These are phyloP conservation scores for Acromyrmex echinatior DNA, from an alignment of 1,140 invertebrate genomes.

Conservation along the genomic window DNA sequence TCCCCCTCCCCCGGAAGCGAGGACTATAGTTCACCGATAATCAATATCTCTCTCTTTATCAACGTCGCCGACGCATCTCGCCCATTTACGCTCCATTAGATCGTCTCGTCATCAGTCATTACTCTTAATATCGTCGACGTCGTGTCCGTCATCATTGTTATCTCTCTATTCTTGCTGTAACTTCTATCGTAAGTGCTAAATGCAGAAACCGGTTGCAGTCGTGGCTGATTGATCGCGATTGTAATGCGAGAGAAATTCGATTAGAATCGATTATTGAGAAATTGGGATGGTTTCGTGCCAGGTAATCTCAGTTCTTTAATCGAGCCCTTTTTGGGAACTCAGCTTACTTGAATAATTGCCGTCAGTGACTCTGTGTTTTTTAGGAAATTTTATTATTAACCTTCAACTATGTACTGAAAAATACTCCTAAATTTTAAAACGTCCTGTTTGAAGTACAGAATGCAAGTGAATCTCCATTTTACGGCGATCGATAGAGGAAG, in stretches of 20 bases:
- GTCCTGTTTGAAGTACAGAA: too few species aligned
- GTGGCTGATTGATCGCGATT: background rate
- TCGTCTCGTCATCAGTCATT: conserved; percentile 39
- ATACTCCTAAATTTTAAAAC: too few species aligned
- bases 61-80: conserved; percentile 45
- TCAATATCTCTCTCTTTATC: background rate
- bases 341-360: background rate
- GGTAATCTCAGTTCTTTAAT: background rate
- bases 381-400: background rate
- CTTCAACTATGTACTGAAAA: too few species aligned
- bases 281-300: background rate
- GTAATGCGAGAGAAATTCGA: background rate
- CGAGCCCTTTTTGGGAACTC: background rate
- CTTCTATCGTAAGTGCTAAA: conserved; percentile 42
- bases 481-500: too few species aligned
- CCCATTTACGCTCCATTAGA: conserved; percentile 37
- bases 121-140: conserved; percentile 37
- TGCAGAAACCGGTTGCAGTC: conserved; percentile 30
- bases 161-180: conserved; percentile 57
- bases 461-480: too few species aligned
- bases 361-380: background rate
- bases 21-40: conserved; percentile 11
- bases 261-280: background rate
- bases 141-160: conserved; percentile 42
- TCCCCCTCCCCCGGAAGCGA: background rate